Conservation (phyloP, 2,888 invertebrate genomes). For the Desoria tigrina region DNA sequence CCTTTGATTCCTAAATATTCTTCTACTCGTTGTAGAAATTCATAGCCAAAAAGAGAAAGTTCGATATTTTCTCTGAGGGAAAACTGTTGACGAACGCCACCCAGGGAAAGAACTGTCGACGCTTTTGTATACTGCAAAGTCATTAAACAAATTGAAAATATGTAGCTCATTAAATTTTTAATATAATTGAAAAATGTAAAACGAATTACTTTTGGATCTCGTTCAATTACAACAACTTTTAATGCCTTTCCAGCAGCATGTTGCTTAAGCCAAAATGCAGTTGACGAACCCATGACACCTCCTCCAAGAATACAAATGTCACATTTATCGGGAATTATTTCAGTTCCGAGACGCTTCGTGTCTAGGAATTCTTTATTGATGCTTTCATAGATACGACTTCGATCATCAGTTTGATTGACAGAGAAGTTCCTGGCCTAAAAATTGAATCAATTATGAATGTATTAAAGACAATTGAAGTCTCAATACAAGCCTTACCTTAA, state of each 20-base stretch:
- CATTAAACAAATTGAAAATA: too few species aligned
- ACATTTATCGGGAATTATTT: conserved; percentile 58
- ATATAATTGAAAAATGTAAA: too few species aligned
- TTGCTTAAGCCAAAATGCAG: conserved; percentile 86
- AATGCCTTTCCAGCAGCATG: conserved; percentile 66
- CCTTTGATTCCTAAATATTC: conserved; percentile 64
- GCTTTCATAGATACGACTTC: conserved; percentile 16
- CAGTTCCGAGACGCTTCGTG: conserved; percentile 17
- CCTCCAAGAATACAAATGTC: conserved; percentile 91
- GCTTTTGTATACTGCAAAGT: conserved; percentile 66
- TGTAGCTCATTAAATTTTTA: too few species aligned
- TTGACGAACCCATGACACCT: conserved; percentile 83
- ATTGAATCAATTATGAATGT: too few species aligned
- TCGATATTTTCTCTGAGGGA: conserved; percentile 87
- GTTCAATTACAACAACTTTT: conserved; percentile 81
- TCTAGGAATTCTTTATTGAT: conserved; percentile 27
- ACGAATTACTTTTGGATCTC: too few species aligned
- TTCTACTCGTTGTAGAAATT: conserved; percentile 77
- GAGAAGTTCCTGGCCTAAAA: too few species aligned
- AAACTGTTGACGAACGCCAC: conserved; percentile 88
- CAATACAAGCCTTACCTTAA: too few species aligned
- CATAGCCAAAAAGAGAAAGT: conserved; percentile 81
- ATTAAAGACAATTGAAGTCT: too few species aligned
- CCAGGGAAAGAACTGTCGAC: conserved; percentile 74
- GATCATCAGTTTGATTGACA: too few species aligned